Conservation (phyloP, 2,797 vertebrate species). For the Bryconaethiops microstoma region DNA sequence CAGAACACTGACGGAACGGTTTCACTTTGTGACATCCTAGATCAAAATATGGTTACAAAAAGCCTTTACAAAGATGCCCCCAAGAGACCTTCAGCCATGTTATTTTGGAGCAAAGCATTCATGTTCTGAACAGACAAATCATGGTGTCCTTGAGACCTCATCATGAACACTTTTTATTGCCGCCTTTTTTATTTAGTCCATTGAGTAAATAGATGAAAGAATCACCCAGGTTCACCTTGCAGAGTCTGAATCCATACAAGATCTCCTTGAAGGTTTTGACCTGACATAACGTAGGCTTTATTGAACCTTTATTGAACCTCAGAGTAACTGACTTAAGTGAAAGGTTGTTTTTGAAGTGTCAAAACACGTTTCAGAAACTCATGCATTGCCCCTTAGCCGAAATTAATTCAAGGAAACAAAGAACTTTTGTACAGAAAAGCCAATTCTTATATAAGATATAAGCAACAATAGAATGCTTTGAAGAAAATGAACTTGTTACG, state of each 20-base stretch:
- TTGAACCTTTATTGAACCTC: constrained; percentile 13
- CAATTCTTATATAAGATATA: background rate
- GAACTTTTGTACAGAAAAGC: background rate
- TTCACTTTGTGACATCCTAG: constrained; percentile 36
- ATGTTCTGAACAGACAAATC: constrained; percentile 43
- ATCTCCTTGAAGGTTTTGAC: constrained; percentile 44
- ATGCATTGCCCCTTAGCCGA: background rate
- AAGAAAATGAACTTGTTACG: background rate
- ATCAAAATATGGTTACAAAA: constrained; percentile 4
- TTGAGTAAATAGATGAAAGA: constrained; percentile 47
- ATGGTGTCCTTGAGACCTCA: constrained; percentile 36
- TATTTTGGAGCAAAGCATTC: constrained; percentile 10
- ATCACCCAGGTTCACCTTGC: constrained; percentile 50
- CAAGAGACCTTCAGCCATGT: constrained; percentile 16
- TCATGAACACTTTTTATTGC: constrained; percentile 43
- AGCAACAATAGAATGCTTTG: constrained; percentile 8
- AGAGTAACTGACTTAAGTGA: constrained; percentile 10
- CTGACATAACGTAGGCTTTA: background rate
- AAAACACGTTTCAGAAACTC: background rate
- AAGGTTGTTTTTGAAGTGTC: constrained; percentile 13
- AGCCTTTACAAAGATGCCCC: constrained; percentile 8
- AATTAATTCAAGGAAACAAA: background rate
- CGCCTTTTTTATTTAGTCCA: constrained; percentile 34
- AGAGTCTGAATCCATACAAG: constrained; percentile 32
- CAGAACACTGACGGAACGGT: background rate